These are phyloP conservation scores for Ectobius pallidus DNA, from an alignment of 2,888 invertebrate species.

Conservation along the genomic window DNA sequence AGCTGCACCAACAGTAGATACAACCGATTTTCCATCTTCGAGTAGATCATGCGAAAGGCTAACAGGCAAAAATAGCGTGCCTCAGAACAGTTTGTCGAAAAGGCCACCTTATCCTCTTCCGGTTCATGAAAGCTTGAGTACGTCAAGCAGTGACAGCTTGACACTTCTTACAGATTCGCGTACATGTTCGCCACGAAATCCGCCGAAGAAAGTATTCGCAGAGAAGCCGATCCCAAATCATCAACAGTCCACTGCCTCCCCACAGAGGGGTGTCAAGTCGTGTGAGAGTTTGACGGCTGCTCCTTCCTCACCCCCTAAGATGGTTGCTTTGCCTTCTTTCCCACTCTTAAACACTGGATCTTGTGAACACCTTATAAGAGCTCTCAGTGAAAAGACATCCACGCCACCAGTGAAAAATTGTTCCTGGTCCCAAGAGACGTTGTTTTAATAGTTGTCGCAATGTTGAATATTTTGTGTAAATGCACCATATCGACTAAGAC, in stretches of 20 bases:
- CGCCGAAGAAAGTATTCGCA: not conserved
- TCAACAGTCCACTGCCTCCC: not conserved
- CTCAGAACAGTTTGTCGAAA: slow-evolving; percentile 49
- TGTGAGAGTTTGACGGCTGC: not conserved
- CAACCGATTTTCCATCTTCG: slow-evolving; percentile 43
- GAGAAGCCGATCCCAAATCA: not conserved
- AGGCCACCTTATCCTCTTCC: slow-evolving; percentile 51
- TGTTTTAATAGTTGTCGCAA: slow-evolving; percentile 60
- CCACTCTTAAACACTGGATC: slow-evolving; percentile 25
- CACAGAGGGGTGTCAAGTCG: not conserved
- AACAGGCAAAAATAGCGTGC: not conserved
- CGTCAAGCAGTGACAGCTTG: slow-evolving; percentile 35
- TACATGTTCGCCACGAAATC: not conserved
- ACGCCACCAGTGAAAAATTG: slow-evolving; percentile 47
- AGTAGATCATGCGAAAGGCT: slow-evolving; percentile 45
- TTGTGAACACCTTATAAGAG: slow-evolving; percentile 32
- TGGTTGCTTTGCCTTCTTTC: slow-evolving; percentile 28
- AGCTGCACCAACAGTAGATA: not conserved
- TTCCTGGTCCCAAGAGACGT: slow-evolving; percentile 76
- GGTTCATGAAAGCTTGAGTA: slow-evolving; percentile 30
- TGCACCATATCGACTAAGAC: slow-evolving; percentile 23
- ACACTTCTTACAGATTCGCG: not conserved
- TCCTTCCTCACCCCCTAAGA: slow-evolving; percentile 13
- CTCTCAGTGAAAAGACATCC: slow-evolving; percentile 40
- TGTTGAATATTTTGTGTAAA: no score